Percentiles rank a stretch among this genome's conserved stretches.
phyloP scores from a whole-genome alignment of 92 coral and sea anemone species.

The Porites divaricata region DNA sequence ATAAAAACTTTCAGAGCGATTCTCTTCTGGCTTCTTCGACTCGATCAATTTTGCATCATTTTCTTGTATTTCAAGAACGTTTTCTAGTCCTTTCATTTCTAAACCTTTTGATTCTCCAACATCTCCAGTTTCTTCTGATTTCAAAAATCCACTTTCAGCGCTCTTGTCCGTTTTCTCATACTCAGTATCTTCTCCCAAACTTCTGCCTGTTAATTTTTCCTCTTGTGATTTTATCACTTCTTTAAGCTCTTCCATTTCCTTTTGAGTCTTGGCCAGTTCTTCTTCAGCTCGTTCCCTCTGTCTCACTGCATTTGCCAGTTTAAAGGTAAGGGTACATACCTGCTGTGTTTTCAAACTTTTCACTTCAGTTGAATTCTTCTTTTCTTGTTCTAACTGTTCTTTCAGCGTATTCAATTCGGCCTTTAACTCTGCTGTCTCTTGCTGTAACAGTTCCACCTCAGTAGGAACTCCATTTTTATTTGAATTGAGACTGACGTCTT shows the following conservation, averaged over 20 bases:
- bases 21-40: not conserved
- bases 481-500: not conserved
- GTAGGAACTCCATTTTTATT: slow-evolving; percentile 11
- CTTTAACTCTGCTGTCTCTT: slow-evolving; percentile 43
- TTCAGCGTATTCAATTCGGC: slow-evolving; percentile 56
- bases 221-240: not conserved
- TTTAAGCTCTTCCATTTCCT: slow-evolving; percentile 41
- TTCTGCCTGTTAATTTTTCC: slow-evolving; percentile 19
- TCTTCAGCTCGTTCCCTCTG: slow-evolving; percentile 66
- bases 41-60: not conserved
- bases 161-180: not conserved
- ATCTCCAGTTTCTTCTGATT: not conserved
- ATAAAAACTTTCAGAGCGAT: not conserved
- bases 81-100: not conserved
- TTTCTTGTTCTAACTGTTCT: slow-evolving; percentile 65
- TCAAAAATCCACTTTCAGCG: not conserved
- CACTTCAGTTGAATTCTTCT: slow-evolving; percentile 57
- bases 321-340: slow-evolving; percentile 72
- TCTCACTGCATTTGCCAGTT: slow-evolving; percentile 81
- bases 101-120: not conserved
- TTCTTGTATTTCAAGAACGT: not conserved
- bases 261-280: slow-evolving; percentile 31
- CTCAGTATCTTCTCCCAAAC: slow-evolving; percentile 10
- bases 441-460: slow-evolving; percentile 11
- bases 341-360: slow-evolving; percentile 79